Evolutionary conservation across 1,140 invertebrate genomes (phyloP).

Genomic region (Spodoptera litura): DNA sequence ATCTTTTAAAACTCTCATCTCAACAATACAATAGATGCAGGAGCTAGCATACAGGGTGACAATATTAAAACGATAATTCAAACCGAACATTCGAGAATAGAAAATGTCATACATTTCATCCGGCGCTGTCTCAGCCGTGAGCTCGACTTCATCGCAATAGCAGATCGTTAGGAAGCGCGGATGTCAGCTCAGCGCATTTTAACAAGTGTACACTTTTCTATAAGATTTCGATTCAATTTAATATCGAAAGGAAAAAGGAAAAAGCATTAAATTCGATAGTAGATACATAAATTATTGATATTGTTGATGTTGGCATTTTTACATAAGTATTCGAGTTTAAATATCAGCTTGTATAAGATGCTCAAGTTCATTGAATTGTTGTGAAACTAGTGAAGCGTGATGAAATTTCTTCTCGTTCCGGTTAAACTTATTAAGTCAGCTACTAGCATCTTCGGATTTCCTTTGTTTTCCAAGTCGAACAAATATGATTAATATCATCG

Average conservation of each 20-base stretch:
- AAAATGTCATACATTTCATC: slow-evolving; percentile 8
- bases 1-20: too few species aligned
- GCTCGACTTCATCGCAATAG: slow-evolving; percentile 2
- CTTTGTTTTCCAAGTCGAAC: not conserved
- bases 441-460: not conserved
- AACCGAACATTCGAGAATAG: not conserved
- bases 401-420: slow-evolving; percentile 17
- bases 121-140: slow-evolving; percentile 5
- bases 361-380: slow-evolving; percentile 9
- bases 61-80: not conserved
- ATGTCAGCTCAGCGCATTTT: slow-evolving; percentile 10
- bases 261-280: too few species aligned
- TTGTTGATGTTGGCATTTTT: slow-evolving; percentile 9
- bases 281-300: not conserved
- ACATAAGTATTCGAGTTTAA: slow-evolving; percentile 2
- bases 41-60: too few species aligned
- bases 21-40: too few species aligned
- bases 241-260: not conserved
- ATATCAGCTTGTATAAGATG: slow-evolving; percentile 18
- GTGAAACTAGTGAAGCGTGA: slow-evolving; percentile 1
- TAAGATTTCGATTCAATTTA: not conserved
- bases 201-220: not conserved
- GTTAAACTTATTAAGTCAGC: slow-evolving; percentile 28
- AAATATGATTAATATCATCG: not conserved
- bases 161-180: not conserved